Evolutionary conservation across 2,888 invertebrate genomes (phyloP).

Genomic region (Aricia artaxerxes): DNA sequence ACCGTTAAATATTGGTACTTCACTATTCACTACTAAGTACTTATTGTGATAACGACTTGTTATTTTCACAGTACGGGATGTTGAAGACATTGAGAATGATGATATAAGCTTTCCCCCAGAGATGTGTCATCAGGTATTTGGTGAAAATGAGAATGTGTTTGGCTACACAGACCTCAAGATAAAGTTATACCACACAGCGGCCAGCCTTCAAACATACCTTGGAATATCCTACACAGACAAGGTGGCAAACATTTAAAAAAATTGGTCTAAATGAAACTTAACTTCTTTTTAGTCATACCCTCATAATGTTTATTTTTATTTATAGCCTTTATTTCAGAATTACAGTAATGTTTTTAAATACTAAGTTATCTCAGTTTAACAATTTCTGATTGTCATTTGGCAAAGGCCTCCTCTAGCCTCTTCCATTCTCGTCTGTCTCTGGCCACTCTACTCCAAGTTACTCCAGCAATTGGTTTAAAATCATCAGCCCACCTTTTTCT

Average conservation of each 20-base stretch:
- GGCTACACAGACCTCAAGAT: conserved; percentile 93
- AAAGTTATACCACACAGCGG: conserved; percentile 90
- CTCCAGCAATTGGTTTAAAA: no score
- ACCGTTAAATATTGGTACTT: background rate
- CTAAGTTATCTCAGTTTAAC: no score
- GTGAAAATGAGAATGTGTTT: conserved; percentile 95
- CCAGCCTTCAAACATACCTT: conserved; percentile 89
- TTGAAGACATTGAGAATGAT: conserved; percentile 84
- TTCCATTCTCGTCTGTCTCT: no score
- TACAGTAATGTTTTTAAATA: no score
- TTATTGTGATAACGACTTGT: background rate
- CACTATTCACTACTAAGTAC: background rate
- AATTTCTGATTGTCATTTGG: no score
- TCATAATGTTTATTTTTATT: no score
- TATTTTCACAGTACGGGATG: conserved; percentile 76
- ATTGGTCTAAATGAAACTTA: background rate
- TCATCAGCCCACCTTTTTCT: no score
- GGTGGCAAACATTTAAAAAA: conserved; percentile 52
- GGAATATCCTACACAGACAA: conserved; percentile 87
- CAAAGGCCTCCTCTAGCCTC: no score
- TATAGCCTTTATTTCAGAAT: no score
- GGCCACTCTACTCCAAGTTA: no score
- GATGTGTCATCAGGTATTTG: conserved; percentile 97
- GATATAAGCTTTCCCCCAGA: conserved; percentile 85
- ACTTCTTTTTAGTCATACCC: background rate